Evolutionary conservation across 2,888 invertebrate genomes (phyloP), one percentile per base, ranked within the genome.

Genomic region (Phaonia tiefii): DNA sequence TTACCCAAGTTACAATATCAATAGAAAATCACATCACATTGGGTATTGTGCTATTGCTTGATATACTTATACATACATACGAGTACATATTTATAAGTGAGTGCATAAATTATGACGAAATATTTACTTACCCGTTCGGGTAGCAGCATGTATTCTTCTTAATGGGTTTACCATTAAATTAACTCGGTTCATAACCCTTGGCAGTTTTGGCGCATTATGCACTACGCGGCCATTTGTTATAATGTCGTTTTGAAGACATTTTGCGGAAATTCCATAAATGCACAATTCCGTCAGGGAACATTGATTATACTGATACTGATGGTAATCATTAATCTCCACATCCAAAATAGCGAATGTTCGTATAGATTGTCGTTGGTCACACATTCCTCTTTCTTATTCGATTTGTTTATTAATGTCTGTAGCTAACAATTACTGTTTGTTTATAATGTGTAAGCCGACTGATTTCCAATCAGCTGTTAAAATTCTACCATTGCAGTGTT

Each of bases 311-410:
- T 54, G 54, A 25, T 25, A 25, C 22, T 54, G 25, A 22, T 4
- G 13, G 13, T 13, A 54, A 25, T 54, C 25, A 13, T 54, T 54
- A 2, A 54, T 13, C 25, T 54, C 54, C 22, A 54, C 22, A 25
- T 54, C 54, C 25, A 54, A 25, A 25, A 54, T 54, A 10, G 54
- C 54, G 13, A 54, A 54, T 11, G 54, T 54, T 8, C 25, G 22
- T 8, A 54, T 22, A 22, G 13, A 22, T 25, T 31, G 4, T 8
- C 31, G 31, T 31, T 5, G 8, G 3, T 31, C 31, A 8, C 31
- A 3, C 31, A 31, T 31, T n/a, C n/a, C n/a, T n/a, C n/a, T n/a
- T n/a, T n/a, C n/a, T n/a, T n/a, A n/a, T n/a, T n/a, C n/a, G n/a
- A n/a, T n/a, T n/a, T n/a, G n/a, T n/a, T n/a, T n/a, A n/a, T n/a